Base-by-base conservation (phyloP, 2,888 invertebrate genomes). In the Candidula unifasciata region DNA sequence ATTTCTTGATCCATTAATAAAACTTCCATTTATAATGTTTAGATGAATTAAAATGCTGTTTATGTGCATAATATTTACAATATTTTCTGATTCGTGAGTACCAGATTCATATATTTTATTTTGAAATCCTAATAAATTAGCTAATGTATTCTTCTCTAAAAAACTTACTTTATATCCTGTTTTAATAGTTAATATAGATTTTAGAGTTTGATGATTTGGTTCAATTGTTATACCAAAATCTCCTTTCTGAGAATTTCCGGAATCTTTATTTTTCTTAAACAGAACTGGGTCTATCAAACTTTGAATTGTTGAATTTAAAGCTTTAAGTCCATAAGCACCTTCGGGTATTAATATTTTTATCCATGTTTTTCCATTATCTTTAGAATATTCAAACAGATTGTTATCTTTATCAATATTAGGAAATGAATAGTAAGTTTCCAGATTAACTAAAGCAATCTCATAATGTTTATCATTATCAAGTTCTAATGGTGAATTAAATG, bases 31-130 rank as follows among this genome's bases (percentile, higher is more conserved):
- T 2, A 87, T 86, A 5, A 87, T 84, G 54, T 87, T 81, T 18
- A 86, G 69, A 69, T 87, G 71, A 44, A 87, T 82, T 60, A 83
- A 66, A 33, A 87, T 66, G 27, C 73, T 83, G 30, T 86, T 86
- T 54, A 86, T 35, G 30, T 21, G 30, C 30, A 86, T 71, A 83
- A 86, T 86, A 35, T 86, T 81, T 35, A 86, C 80, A 64, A 76
- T 60, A 27, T 77, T 66, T 84, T 86, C 84, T 57, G 86, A 84
- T 66, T 84, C 84, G 21, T 82, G 82, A 37, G 60, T 60, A n/a
- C 44, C 73, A 18, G 66, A 3, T 57, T 8, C 24, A 27, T 80
- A 80, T 3, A 33, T 10, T 54, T 71, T 57, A 54, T 27, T 5
- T 1, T 80, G 0, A 57, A 69, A 80, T 1, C 57, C 80, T 24